Base-by-base conservation (phyloP, 2,888 invertebrate species). In the Ctenicera cuprea region DNA sequence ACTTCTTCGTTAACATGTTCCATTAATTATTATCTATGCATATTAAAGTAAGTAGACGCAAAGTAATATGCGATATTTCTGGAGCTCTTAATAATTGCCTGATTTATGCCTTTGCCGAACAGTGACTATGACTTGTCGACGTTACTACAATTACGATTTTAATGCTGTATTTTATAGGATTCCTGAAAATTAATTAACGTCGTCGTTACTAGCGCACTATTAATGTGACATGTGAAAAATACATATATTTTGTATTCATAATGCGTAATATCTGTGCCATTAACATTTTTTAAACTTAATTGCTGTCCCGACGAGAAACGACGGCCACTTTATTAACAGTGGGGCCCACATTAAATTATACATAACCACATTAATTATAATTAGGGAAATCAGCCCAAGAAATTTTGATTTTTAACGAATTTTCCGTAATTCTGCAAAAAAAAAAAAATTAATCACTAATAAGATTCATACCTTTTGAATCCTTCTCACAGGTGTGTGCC, bases 1-100 rank as follows among this genome's bases (percentile, higher is more conserved):
- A 38, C 37, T 18, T 59, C 59, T 30, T 54, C 59, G 20, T 38
- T 59, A 59, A 59, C 18, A 59, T 59, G 20, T 41, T 38, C 59
- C 11, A 59, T 59, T 59, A 59, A 59, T 59, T 3, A 26, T 2
- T 26, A n/a, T n/a, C n/a, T 57, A 57, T 20, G 37, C 11, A 5
- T 26, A 57, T 37, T 57, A 57, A 37, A 16, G 33, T 57, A 57
- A 57, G 57, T 38, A 33, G 16, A 33, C 57, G 57, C n/a, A 26
- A 38, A n/a, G 16, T 20, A 26, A 26, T 16, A 9, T n/a, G 30
- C 8, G 48, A 54, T 48, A 48, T 48, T 48, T 48, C 48, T 48
- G 7, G 1, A 11, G 4, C n/a, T 11, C 20, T 22, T 50, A 57
- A 57, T 57, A 14, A 16, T 30, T 16, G 5, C 20, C 38, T 59